These are phyloP conservation scores for Cephalopachus bancanus DNA, from an alignment of 2,797 vertebrate genomes.

Conservation along the genomic window DNA sequence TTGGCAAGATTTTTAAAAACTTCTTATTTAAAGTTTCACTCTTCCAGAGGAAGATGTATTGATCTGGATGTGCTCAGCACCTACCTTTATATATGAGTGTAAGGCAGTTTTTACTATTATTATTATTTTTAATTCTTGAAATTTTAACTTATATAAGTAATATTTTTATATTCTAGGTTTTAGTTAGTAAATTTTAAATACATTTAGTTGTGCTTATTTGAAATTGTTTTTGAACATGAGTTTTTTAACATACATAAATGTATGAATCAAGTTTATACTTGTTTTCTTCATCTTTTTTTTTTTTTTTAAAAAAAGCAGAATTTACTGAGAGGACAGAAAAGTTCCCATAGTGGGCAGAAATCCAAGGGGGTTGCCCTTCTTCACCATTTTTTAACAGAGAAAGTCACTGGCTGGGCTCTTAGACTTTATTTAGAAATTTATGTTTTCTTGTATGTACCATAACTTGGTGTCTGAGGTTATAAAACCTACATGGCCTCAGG, in stretches of 20 bases:
- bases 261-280: too few relatives aligned
- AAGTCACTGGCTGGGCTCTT: not conserved
- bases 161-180: not conserved
- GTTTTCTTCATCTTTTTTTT: not conserved
- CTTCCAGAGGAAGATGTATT: too few relatives aligned
- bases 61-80: not conserved
- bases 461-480: not conserved
- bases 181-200: not conserved
- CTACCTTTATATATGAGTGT: not conserved
- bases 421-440: not conserved
- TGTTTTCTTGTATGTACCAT: not conserved
- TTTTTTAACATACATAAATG: not conserved
- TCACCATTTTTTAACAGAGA: not conserved
- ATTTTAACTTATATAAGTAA: not conserved
- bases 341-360: too few relatives aligned
- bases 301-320: too few relatives aligned
- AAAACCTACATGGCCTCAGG: not conserved
- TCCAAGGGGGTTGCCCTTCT: too few relatives aligned
- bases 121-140: not conserved
- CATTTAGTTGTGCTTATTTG: not conserved
- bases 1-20: not conserved
- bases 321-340: too few relatives aligned
- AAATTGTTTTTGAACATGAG: not conserved
- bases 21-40: not conserved
- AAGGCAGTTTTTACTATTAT: not conserved